A percentile compares a stretch with the other conserved stretches of the same genome.
These are phyloP conservation scores for Epiblema foenella DNA, from an alignment of 2,888 invertebrate genomes.

Conservation along the genomic window DNA sequence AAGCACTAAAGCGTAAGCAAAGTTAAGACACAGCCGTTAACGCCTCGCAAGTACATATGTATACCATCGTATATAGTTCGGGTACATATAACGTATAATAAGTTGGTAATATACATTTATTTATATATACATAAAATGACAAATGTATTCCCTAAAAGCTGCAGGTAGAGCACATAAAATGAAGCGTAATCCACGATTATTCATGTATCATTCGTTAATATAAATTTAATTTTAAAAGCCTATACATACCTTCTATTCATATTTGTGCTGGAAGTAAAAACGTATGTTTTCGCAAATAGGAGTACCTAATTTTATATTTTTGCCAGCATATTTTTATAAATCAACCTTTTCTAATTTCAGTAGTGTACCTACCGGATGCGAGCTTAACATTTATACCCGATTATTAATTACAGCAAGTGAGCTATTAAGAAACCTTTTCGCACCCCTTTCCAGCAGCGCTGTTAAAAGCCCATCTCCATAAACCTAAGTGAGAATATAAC, in stretches of 20 bases:
- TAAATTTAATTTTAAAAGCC: not conserved
- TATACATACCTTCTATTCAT: not conserved
- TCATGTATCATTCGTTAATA: no score
- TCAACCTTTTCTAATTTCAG: not conserved
- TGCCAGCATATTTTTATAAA: not conserved
- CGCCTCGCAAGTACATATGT: not conserved
- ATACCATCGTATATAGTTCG: not conserved
- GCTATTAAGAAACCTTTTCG: slow-evolving; percentile 2
- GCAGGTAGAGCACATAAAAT: no score
- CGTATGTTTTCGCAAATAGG: no score
- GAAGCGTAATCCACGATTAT: no score
- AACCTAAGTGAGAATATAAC: slow-evolving; percentile 8
- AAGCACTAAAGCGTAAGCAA: slow-evolving; percentile 13
- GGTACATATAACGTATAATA: not conserved
- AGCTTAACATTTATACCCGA: not conserved
- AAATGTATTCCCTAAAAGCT: no score
- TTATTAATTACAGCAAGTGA: slow-evolving; percentile 1
- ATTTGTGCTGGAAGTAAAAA: no score
- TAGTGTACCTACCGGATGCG: not conserved
- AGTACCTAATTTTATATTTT: not conserved
- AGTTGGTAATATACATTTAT: no score
- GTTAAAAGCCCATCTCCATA: slow-evolving; percentile 15
- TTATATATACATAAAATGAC: no score
- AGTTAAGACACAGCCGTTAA: slow-evolving; percentile 9
- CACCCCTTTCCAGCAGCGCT: not conserved